A percentile compares a stretch with the other conserved stretches of the same genome.
These are phyloP conservation scores for Polyergus mexicanus DNA, from an alignment of 1,140 invertebrate species.

Conservation along the genomic window DNA sequence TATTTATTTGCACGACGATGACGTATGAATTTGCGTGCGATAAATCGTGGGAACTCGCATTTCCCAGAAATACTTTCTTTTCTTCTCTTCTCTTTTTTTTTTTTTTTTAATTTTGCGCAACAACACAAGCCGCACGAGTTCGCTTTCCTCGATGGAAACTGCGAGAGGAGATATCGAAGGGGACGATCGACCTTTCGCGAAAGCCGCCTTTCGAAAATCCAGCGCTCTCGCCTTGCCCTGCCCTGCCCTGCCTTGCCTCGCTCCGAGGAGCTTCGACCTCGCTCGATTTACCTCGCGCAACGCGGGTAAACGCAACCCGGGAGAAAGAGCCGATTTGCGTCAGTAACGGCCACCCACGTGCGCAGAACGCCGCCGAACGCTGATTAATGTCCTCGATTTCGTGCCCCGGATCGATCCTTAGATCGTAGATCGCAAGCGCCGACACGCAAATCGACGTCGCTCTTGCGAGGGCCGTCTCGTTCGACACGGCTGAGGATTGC, in stretches of 20 bases:
- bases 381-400: constrained; percentile 78
- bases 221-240: constrained; percentile 43
- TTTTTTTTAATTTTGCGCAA: background rate
- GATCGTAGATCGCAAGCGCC: constrained; percentile 73
- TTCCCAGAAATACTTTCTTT: constrained; percentile 40
- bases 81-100: background rate
- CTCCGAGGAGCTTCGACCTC: constrained; percentile 66
- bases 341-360: constrained; percentile 74
- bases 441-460: constrained; percentile 66
- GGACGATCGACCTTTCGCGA: constrained; percentile 71
- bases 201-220: constrained; percentile 73
- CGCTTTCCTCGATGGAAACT: constrained; percentile 62
- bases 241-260: background rate
- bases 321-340: constrained; percentile 72
- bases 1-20: background rate
- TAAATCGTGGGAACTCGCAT: constrained; percentile 55
- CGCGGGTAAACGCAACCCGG: constrained; percentile 49
- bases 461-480: constrained; percentile 58
- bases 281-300: constrained; percentile 67
- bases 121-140: constrained; percentile 3
- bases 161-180: constrained; percentile 57
- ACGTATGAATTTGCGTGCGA: constrained; percentile 7
- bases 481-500: constrained; percentile 65
- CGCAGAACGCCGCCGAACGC: constrained; percentile 62
- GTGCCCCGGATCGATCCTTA: constrained; percentile 61